Conservation (phyloP, 2,888 invertebrate species). For the Pandemis cinnamomeana region DNA sequence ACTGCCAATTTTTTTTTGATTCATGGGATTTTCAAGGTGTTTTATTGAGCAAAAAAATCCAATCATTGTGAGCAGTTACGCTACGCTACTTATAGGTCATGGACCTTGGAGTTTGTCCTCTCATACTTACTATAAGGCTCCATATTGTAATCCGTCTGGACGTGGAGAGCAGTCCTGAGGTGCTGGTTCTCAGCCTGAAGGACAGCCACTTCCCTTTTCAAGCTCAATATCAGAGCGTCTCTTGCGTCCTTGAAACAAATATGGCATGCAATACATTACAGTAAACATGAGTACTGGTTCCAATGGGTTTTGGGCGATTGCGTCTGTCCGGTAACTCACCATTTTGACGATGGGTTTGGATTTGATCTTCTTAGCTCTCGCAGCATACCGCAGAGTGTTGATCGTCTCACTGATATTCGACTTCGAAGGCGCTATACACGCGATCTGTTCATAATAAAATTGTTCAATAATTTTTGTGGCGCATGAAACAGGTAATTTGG, state of each 20-base stretch:
- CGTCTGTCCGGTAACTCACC: slow-evolving; percentile 83
- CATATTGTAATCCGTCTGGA: slow-evolving; percentile 82
- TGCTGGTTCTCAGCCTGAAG: slow-evolving; percentile 95
- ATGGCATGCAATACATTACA: no score
- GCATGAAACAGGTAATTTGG: not conserved
- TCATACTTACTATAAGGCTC: slow-evolving; percentile 62
- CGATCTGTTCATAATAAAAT: slow-evolving; percentile 86
- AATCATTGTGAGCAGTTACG: no score
- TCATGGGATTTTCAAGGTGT: no score
- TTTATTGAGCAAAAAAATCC: no score
- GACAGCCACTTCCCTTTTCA: slow-evolving; percentile 94
- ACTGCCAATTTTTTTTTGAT: no score
- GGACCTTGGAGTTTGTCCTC: slow-evolving; percentile 4
- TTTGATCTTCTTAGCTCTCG: slow-evolving; percentile 95
- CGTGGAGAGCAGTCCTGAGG: slow-evolving; percentile 89
- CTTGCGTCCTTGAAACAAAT: slow-evolving; percentile 89
- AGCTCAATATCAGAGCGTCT: slow-evolving; percentile 94
- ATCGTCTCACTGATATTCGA: slow-evolving; percentile 94
- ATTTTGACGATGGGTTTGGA: slow-evolving; percentile 97
- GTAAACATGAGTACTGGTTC: not conserved
- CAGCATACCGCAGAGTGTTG: slow-evolving; percentile 96
- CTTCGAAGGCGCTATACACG: slow-evolving; percentile 95
- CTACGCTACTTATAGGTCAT: not conserved
- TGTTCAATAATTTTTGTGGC: not conserved
- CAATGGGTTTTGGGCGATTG: not conserved